Conservation (phyloP, 2,113 vertebrate genomes). For the Dasyornis broadbenti region DNA sequence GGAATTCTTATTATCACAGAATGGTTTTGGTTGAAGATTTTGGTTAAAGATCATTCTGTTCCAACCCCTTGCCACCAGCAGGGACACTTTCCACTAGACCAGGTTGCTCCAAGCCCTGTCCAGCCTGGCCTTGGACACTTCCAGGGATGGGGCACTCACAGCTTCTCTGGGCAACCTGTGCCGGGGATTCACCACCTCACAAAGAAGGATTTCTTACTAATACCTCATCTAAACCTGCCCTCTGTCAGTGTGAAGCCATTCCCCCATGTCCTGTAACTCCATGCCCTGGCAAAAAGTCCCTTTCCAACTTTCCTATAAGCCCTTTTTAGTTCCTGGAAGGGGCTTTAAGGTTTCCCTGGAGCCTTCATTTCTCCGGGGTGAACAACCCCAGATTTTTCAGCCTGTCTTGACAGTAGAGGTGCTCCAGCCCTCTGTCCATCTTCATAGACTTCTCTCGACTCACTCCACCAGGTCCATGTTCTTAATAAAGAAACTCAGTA, state of each 20-base stretch:
- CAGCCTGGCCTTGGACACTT: background rate
- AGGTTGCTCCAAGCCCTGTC: background rate
- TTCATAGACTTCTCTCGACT: background rate
- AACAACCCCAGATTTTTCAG: background rate
- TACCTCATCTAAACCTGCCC: background rate
- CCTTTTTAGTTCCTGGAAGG: background rate
- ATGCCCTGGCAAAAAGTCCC: background rate
- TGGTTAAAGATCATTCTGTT: too few species aligned
- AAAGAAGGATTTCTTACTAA: background rate
- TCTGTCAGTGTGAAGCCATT: background rate
- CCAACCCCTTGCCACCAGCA: background rate
- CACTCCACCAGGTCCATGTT: background rate
- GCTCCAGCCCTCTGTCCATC: background rate
- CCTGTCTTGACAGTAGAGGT: background rate
- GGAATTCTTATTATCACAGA: background rate
- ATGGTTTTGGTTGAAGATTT: background rate
- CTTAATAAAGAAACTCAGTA: background rate
- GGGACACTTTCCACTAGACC: background rate
- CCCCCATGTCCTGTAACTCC: background rate
- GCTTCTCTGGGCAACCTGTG: background rate
- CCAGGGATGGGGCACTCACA: background rate
- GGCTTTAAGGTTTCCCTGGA: background rate
- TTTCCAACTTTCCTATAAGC: background rate
- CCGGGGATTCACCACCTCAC: background rate
- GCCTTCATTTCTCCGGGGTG: background rate